These are phyloP conservation scores for Calliopum simillimum DNA, from an alignment of 2,888 invertebrate genomes.

Conservation along the genomic window DNA sequence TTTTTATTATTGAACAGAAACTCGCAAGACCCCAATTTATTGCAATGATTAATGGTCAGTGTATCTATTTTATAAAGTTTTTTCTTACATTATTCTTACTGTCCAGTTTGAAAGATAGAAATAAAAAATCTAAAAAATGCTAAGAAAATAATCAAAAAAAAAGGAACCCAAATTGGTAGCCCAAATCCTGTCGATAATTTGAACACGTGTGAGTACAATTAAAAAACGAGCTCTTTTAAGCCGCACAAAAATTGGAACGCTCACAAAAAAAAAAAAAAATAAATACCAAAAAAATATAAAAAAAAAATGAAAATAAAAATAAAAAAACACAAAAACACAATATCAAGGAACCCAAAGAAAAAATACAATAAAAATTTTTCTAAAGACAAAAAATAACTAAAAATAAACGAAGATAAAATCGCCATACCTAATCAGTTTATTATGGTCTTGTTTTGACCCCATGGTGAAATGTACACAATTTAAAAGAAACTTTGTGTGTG, in stretches of 20 bases:
- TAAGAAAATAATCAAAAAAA: conserved; percentile 22
- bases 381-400: conserved; percentile 28
- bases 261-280: conserved; percentile 19
- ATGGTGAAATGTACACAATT: conserved; percentile 41
- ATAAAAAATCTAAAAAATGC: conserved; percentile 22
- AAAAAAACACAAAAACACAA: background rate
- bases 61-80: background rate
- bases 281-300: conserved; percentile 4
- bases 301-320: background rate
- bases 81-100: background rate
- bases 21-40: conserved; percentile 32
- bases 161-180: conserved; percentile 32
- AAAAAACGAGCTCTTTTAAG: conserved; percentile 35
- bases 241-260: conserved; percentile 22
- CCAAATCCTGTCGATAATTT: conserved; percentile 42
- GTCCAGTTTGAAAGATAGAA: background rate
- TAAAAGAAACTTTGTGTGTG: background rate
- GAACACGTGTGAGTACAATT: conserved; percentile 64
- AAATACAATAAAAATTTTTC: conserved; percentile 4
- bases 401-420: conserved; percentile 45
- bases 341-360: conserved; percentile 22
- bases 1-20: no score
- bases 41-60: conserved; percentile 39
- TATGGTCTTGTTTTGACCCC: conserved; percentile 44
- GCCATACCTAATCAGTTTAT: conserved; percentile 48